Conservation (phyloP, 2,888 invertebrate genomes). For the Clivina fossor region DNA sequence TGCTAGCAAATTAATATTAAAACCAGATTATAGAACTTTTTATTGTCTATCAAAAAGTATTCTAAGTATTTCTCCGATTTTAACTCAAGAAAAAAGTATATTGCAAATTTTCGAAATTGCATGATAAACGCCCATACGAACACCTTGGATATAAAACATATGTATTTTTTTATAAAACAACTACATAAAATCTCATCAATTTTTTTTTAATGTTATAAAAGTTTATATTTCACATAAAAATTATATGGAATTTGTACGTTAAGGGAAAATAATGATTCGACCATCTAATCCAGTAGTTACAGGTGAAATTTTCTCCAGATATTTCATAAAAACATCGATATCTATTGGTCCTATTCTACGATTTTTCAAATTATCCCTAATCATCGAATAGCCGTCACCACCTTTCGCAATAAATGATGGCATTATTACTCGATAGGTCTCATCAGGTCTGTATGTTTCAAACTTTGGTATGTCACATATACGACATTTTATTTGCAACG, state of each 20-base stretch:
- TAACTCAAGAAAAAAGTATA: too few relatives aligned
- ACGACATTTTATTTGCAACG: conserved; percentile 61
- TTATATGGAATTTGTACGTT: conserved; percentile 50
- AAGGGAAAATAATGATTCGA: conserved; percentile 50
- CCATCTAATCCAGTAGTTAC: conserved; percentile 59
- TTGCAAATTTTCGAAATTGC: too few relatives aligned
- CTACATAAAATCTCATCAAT: too few relatives aligned
- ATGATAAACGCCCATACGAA: too few relatives aligned
- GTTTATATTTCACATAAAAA: too few relatives aligned
- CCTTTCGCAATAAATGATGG: conserved; percentile 66
- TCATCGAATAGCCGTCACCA: conserved; percentile 67
- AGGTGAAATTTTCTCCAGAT: conserved; percentile 56
- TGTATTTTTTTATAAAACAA: too few relatives aligned
- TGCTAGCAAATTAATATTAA: too few relatives aligned
- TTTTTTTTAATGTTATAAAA: too few relatives aligned
- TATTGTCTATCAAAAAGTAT: too few relatives aligned
- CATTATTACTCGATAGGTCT: conserved; percentile 64
- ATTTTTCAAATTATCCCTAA: conserved; percentile 58
- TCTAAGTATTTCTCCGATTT: too few relatives aligned
- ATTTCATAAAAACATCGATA: conserved; percentile 58
- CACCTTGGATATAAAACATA: too few relatives aligned
- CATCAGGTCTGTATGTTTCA: conserved; percentile 58
- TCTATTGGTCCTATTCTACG: conserved; percentile 56
- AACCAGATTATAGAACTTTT: too few relatives aligned
- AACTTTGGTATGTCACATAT: conserved; percentile 66